phyloP scores from a whole-genome alignment of 2,888 invertebrate species.

The Dendrolimus pini region DNA sequence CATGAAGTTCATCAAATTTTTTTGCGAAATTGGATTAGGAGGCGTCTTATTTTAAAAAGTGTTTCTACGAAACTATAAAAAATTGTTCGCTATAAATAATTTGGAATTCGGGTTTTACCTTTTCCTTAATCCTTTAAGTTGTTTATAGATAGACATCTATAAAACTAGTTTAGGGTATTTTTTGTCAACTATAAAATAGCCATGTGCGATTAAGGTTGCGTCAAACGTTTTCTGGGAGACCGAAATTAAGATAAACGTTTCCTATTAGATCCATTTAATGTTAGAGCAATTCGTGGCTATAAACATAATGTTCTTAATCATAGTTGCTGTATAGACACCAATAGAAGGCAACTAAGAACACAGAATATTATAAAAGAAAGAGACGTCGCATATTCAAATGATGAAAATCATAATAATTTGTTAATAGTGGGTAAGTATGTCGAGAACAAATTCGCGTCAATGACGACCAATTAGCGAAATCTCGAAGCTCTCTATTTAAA shows the following conservation, averaged over 20 bases:
- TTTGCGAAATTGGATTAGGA: too few species aligned
- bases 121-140: neutral
- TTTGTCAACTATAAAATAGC: constrained; percentile 32
- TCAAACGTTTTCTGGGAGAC: constrained; percentile 65
- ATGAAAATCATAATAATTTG: too few species aligned
- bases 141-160: neutral
- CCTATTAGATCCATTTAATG: constrained; percentile 68
- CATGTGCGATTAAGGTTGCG: constrained; percentile 44
- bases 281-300: constrained; percentile 58
- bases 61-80: neutral
- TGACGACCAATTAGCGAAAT: neutral
- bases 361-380: constrained; percentile 8
- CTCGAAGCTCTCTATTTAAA: too few species aligned
- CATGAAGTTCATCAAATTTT: too few species aligned
- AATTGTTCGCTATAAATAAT: neutral
- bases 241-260: constrained; percentile 68
- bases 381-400: neutral
- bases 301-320: constrained; percentile 71
- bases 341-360: constrained; percentile 36
- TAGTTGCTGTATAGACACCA: constrained; percentile 38
- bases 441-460: too few species aligned
- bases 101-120: neutral
- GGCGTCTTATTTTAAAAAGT: neutral
- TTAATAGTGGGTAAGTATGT: too few species aligned
- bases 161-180: constrained; percentile 15